phyloP scores from a whole-genome alignment of 2,888 invertebrate genomes.

The Callyntrura guangdongensis region DNA sequence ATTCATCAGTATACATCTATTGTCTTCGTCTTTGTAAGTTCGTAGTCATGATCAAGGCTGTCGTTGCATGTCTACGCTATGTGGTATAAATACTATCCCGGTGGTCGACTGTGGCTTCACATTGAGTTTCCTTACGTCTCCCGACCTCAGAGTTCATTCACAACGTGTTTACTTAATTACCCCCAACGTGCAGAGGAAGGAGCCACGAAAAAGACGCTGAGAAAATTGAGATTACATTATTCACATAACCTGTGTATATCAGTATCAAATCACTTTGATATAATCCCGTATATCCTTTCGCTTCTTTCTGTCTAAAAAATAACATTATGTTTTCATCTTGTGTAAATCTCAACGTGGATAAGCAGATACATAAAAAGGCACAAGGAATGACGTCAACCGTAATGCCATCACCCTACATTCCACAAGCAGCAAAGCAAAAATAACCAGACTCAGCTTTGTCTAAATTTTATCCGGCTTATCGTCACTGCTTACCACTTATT shows the following conservation, averaged over 20 bases:
- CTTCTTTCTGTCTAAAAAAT: neutral
- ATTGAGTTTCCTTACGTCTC: neutral
- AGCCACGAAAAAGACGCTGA: neutral
- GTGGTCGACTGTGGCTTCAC: neutral
- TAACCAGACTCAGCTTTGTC: neutral
- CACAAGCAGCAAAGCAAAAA: neutral
- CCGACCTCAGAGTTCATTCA: constrained; percentile 12
- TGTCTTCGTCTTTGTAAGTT: too few species aligned
- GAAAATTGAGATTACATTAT: neutral
- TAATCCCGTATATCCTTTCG: too few species aligned
- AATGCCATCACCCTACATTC: neutral
- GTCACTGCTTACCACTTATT: neutral
- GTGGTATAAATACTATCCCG: too few species aligned
- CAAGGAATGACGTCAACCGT: neutral
- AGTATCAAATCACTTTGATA: neutral
- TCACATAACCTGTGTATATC: neutral
- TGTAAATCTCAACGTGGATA: neutral
- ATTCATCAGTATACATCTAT: too few species aligned
- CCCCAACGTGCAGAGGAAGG: neutral
- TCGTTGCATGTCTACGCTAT: neutral
- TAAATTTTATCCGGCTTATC: neutral
- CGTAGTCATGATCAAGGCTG: neutral
- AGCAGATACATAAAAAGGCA: neutral
- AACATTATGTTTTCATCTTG: neutral
- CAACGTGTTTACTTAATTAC: constrained; percentile 19